Percentiles rank a stretch among this genome's conserved stretches.
These are phyloP conservation scores for Forbesichthys papilliferus DNA, from an alignment of 2,113 vertebrate genomes.

Conservation along the genomic window DNA sequence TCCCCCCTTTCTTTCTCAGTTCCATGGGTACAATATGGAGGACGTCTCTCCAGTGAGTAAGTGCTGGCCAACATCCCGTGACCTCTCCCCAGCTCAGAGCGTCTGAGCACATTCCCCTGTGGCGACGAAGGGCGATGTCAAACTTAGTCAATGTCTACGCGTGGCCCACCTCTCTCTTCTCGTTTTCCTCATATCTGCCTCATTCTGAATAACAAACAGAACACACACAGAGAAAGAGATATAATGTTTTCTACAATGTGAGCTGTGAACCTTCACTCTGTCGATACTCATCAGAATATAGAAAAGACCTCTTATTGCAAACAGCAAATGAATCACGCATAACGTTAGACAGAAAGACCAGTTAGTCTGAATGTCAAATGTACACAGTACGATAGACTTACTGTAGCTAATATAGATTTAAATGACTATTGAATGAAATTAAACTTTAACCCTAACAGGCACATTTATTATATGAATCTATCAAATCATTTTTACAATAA, in stretches of 20 bases:
- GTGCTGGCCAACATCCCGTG: slow-evolving; percentile 40
- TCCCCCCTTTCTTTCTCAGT: slow-evolving; percentile 8
- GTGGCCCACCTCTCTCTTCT: slow-evolving; percentile 15
- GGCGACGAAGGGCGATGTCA: slow-evolving; percentile 58
- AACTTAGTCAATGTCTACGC: slow-evolving; percentile 46
- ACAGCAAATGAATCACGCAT: no score
- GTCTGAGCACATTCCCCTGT: slow-evolving; percentile 39
- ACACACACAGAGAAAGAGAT: slow-evolving; percentile 26
- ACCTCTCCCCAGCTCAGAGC: slow-evolving; percentile 50
- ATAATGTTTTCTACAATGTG: slow-evolving; percentile 4
- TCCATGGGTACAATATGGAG: slow-evolving; percentile 20
- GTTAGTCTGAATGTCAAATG: no score
- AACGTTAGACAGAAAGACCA: no score
- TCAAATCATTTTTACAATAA: no score
- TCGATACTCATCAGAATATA: no score
- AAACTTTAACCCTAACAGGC: no score
- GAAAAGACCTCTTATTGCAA: no score
- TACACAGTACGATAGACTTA: no score
- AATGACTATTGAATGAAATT: no score
- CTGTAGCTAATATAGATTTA: no score
- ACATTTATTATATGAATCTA: no score
- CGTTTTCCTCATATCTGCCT: slow-evolving; percentile 33
- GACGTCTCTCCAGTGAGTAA: slow-evolving; percentile 32
- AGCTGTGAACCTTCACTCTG: background rate
- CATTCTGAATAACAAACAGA: slow-evolving; percentile 41